Conservation (phyloP, 2,888 invertebrate genomes). For the Malthinus seriepunctatus region DNA sequence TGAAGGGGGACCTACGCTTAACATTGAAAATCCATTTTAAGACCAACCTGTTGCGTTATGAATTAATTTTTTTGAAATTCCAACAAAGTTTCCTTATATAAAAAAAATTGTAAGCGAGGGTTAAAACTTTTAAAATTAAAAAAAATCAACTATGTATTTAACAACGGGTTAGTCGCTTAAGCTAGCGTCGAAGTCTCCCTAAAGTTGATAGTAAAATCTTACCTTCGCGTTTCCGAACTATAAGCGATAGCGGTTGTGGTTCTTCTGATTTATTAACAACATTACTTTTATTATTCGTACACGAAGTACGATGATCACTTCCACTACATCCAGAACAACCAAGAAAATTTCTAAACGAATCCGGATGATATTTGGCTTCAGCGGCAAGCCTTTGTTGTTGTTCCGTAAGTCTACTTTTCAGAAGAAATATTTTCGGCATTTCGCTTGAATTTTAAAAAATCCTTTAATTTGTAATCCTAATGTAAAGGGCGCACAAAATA, state of each 20-base stretch:
- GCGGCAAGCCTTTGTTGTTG: constrained; percentile 87
- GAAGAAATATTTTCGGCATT: constrained; percentile 93
- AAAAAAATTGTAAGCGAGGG: too few species aligned
- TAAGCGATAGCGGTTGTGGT: constrained; percentile 63
- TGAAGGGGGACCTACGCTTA: constrained; percentile 17
- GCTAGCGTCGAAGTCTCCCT: constrained; percentile 1
- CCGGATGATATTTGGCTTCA: constrained; percentile 58
- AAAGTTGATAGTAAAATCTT: constrained; percentile 32
- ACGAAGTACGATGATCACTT: constrained; percentile 4
- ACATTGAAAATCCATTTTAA: constrained; percentile 24
- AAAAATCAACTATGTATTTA: too few species aligned
- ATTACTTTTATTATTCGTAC: too few species aligned
- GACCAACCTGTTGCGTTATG: constrained; percentile 17
- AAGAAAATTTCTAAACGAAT: constrained; percentile 58
- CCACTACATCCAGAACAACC: constrained; percentile 44
- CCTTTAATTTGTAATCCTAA: constrained; percentile 19
- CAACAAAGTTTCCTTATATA: too few species aligned
- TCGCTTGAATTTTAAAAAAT: constrained; percentile 35
- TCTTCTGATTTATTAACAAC: neutral
- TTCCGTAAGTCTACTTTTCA: constrained; percentile 89
- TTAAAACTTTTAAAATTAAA: too few species aligned
- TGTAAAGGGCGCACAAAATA: constrained; percentile 15
- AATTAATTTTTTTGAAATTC: too few species aligned
- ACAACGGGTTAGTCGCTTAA: neutral
- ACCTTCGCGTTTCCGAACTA: constrained; percentile 57